These are phyloP conservation scores for Cephus cinctus DNA, from an alignment of 1,140 invertebrate genomes.

Conservation along the genomic window DNA sequence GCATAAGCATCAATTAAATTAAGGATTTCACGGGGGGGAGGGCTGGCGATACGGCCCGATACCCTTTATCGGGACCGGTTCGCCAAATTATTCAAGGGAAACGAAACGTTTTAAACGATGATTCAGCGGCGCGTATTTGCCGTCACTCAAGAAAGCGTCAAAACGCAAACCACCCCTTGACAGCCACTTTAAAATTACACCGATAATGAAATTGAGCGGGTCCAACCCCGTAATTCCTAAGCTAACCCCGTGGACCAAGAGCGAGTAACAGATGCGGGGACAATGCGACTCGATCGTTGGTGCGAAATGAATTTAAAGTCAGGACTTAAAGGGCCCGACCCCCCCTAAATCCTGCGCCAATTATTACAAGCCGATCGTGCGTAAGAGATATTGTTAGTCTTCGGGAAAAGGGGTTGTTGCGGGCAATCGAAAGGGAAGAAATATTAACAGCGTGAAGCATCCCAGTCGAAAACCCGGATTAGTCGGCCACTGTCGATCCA, in stretches of 20 bases:
- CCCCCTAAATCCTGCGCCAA: constrained; percentile 20
- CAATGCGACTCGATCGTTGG: constrained; percentile 44
- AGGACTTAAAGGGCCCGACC: constrained; percentile 37
- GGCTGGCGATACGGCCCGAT: no score
- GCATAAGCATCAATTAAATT: no score
- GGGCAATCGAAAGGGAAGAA: constrained; percentile 11
- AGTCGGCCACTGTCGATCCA: constrained; percentile 13
- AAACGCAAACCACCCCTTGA: constrained; percentile 41
- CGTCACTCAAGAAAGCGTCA: constrained; percentile 40
- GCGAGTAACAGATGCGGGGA: constrained; percentile 45
- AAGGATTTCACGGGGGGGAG: no score
- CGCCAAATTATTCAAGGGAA: no score
- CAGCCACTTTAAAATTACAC: constrained; percentile 54
- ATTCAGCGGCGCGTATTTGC: constrained; percentile 27
- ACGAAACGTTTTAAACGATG: constrained; percentile 32
- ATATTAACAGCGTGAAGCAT: neutral
- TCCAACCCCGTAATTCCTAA: constrained; percentile 37
- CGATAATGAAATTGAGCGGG: constrained; percentile 50
- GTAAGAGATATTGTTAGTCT: constrained; percentile 48
- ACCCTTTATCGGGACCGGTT: no score
- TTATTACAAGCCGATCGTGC: constrained; percentile 48
- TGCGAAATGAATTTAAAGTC: constrained; percentile 52
- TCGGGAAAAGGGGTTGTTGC: constrained; percentile 7
- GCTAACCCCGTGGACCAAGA: constrained; percentile 22
- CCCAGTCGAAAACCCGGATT: constrained; percentile 11